Conservation (phyloP, 1,140 invertebrate genomes). For the Drosophila tristis region DNA sequence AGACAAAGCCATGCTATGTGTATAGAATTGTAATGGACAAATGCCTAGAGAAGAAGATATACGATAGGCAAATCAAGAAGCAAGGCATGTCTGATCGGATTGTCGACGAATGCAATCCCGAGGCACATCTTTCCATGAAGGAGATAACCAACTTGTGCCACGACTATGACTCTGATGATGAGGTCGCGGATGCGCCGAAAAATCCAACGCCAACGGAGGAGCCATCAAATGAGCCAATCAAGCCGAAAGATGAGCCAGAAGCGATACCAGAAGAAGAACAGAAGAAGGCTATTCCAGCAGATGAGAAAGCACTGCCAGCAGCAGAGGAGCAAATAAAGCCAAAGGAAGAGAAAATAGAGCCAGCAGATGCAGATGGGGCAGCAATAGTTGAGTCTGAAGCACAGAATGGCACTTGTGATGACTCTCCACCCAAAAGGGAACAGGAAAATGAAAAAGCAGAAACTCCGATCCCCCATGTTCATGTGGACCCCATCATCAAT, state of each 20-base stretch:
- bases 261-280: too few species aligned
- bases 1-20: conserved; percentile 96
- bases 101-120: conserved; percentile 98
- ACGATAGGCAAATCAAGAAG: conserved; percentile 98
- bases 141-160: conserved; percentile 97
- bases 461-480: conserved; percentile 87
- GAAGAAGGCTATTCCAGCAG: too few species aligned
- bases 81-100: conserved; percentile 98
- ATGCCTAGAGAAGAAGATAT: conserved; percentile 98
- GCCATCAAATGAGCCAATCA: conserved; percentile 21
- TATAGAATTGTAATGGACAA: conserved; percentile 98
- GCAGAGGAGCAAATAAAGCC: neutral
- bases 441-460: conserved; percentile 43
- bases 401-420: conserved; percentile 11
- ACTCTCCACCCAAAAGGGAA: conserved; percentile 26
- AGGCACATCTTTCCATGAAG: conserved; percentile 96
- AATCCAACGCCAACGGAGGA: conserved; percentile 11
- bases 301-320: too few species aligned
- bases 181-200: conserved; percentile 58
- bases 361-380: neutral
- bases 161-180: conserved; percentile 95
- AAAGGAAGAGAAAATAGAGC: neutral
- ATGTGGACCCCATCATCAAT: conserved; percentile 92
- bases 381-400: neutral
- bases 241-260: conserved; percentile 3